Percentiles rank a stretch among this genome's conserved stretches.
Evolutionary conservation across 2,888 invertebrate genomes (phyloP).

Genomic region (Liodrosophila aerea): DNA sequence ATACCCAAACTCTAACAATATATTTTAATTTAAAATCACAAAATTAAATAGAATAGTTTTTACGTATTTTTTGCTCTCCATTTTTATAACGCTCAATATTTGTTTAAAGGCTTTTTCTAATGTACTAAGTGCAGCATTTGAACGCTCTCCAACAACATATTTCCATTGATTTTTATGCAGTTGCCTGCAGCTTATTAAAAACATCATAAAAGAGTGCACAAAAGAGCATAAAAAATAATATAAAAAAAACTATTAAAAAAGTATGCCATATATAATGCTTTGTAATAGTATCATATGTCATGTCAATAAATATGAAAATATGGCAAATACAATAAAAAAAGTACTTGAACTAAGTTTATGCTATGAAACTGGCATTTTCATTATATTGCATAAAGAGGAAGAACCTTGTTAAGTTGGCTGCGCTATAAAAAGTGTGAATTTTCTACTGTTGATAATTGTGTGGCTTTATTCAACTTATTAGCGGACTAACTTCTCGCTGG

Average conservation of each 20-base stretch:
- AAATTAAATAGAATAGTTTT: constrained; percentile 3
- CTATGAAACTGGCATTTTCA: not conserved
- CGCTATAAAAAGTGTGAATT: no score
- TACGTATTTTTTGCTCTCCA: not conserved
- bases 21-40: constrained; percentile 2
- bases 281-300: not conserved
- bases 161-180: constrained; percentile 1
- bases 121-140: constrained; percentile 23
- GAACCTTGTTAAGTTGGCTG: no score
- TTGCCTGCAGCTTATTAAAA: constrained; percentile 45
- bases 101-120: constrained; percentile 40
- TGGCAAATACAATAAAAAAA: no score
- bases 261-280: constrained; percentile 1
- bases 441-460: no score
- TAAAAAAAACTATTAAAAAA: not conserved
- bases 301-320: no score
- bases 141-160: constrained; percentile 2
- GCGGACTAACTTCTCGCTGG: not conserved
- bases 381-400: no score
- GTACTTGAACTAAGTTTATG: not conserved
- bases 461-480: no score
- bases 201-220: constrained; percentile 26
- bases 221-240: constrained; percentile 1
- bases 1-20: no score
- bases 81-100: constrained; percentile 16